phyloP scores from a whole-genome alignment of 2,888 invertebrate species.

The Rapana venosa region DNA sequence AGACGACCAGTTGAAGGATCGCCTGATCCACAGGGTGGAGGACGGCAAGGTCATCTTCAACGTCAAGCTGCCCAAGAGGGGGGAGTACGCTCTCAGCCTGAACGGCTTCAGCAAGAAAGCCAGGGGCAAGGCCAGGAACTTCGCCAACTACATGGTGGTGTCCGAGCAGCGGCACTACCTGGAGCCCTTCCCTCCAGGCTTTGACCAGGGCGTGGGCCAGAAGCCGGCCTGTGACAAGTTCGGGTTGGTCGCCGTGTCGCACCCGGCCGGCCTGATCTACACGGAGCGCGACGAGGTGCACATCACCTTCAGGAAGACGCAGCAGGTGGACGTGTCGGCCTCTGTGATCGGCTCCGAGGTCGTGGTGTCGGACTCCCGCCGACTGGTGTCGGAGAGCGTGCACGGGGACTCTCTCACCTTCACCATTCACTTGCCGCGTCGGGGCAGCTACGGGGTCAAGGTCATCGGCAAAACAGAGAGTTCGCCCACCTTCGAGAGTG shows the following conservation, averaged over 20 bases:
- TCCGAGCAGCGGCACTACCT: conserved; percentile 44
- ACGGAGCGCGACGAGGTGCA: conserved; percentile 17
- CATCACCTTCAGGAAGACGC: conserved; percentile 34
- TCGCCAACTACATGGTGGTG: conserved; percentile 70
- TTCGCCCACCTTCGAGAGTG: conserved; percentile 41
- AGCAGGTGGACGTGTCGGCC: conserved; percentile 43
- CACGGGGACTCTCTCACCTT: conserved; percentile 47
- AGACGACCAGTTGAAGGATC: conserved; percentile 53
- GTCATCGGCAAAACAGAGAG: conserved; percentile 47
- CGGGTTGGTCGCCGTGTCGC: not conserved
- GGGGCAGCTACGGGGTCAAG: conserved; percentile 50
- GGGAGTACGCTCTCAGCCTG: conserved; percentile 61
- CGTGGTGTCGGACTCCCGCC: conserved; percentile 47
- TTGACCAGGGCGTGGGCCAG: conserved; percentile 44
- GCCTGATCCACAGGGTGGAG: conserved; percentile 52
- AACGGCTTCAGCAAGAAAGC: conserved; percentile 51
- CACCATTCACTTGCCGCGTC: conserved; percentile 48
- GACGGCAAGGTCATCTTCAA: conserved; percentile 54
- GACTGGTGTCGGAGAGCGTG: conserved; percentile 42
- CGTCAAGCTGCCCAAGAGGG: conserved; percentile 55
- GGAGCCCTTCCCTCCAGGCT: conserved; percentile 46
- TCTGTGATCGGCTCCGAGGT: conserved; percentile 46
- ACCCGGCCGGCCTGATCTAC: conserved; percentile 23
- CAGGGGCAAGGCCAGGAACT: conserved; percentile 59
- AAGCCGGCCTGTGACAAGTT: conserved; percentile 38